A percentile compares a stretch with the other conserved stretches of the same genome.
These are phyloP conservation scores for Hyles euphorbiae DNA, from an alignment of 1,140 invertebrate genomes.

Conservation along the genomic window DNA sequence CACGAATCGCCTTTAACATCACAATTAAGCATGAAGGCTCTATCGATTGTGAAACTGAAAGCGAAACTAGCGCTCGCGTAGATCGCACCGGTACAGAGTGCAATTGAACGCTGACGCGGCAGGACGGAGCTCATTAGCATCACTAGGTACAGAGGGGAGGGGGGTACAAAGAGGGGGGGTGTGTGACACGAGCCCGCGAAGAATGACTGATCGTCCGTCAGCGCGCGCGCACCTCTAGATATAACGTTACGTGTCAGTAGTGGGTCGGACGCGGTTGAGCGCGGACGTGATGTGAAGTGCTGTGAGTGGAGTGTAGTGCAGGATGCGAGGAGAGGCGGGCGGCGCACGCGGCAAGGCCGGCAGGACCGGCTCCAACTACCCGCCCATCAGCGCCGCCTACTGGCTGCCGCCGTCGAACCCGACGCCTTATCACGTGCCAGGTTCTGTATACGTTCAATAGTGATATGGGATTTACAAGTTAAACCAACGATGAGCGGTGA, in stretches of 20 bases:
- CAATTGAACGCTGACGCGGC: conserved; percentile 41
- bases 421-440: conserved; percentile 86
- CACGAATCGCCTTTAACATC: too few species aligned
- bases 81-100: conserved; percentile 8
- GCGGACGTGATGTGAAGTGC: conserved; percentile 58
- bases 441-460: conserved; percentile 56
- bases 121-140: conserved; percentile 56
- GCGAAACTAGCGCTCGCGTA: neutral
- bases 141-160: conserved; percentile 18
- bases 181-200: conserved; percentile 57
- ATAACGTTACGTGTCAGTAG: conserved; percentile 47
- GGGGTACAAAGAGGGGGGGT: conserved; percentile 15
- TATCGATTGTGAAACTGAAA: conserved; percentile 3
- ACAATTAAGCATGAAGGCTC: neutral
- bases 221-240: conserved; percentile 61
- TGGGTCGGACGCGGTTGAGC: conserved; percentile 58
- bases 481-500: too few species aligned
- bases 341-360: conserved; percentile 60
- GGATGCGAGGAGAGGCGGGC: conserved; percentile 67
- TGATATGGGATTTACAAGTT: too few species aligned
- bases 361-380: conserved; percentile 76
- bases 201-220: conserved; percentile 64
- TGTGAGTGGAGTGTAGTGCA: conserved; percentile 51
- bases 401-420: conserved; percentile 85
- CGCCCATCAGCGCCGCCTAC: conserved; percentile 86